Base-by-base conservation (phyloP, 2,113 vertebrate species). In the Oreotrochilus melanogaster region DNA sequence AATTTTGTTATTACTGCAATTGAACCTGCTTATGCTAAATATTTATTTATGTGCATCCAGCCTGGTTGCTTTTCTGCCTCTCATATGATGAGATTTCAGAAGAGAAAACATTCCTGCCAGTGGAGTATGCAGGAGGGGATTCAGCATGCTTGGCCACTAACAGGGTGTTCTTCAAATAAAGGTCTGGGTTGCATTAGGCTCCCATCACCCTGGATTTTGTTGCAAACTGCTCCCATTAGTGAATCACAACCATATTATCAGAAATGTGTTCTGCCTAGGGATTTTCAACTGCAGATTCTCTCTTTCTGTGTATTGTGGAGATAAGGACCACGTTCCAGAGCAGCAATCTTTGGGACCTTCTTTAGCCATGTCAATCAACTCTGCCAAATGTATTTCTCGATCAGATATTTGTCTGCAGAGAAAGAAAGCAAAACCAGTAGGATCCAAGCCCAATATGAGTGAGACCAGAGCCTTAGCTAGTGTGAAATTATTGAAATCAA, bases 361-460 rank as follows among this genome's bases (percentile, higher is more conserved):
- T 92, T 87, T 94, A 58, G 76, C n/a, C 51, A 28, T n/a, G 75
- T 74, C 87, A 85, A 27, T 90, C 74, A 93, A n/a, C 47, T 66
- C 45, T 54, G 28, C 58, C 89, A 88, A 88, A 88, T 73, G 30
- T 73, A 35, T 82, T 91, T 91, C 92, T 89, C 50, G 64, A 54
- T 82, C 37, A 69, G 37, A 78, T 43, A 37, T 37, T 33, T 74
- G 42, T 92, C 89, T 89, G 85, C 53, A 83, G 62, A 80, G 33
- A 3, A 8, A 61, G 56, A 64, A 73, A 27, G 10, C 7, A 7
- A 91, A 86, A 24, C 27, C 22, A 47, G 81, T 51, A 82, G 89
- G 71, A 86, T 86, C 67, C n/a, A 92, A 92, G 51, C 75, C 80
- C 92, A 70, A 92, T n/a, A 83, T 89, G 89, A 93, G 93, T 85